phyloP scores from a whole-genome alignment of 1,140 invertebrate species.

The Gryon sp. region DNA sequence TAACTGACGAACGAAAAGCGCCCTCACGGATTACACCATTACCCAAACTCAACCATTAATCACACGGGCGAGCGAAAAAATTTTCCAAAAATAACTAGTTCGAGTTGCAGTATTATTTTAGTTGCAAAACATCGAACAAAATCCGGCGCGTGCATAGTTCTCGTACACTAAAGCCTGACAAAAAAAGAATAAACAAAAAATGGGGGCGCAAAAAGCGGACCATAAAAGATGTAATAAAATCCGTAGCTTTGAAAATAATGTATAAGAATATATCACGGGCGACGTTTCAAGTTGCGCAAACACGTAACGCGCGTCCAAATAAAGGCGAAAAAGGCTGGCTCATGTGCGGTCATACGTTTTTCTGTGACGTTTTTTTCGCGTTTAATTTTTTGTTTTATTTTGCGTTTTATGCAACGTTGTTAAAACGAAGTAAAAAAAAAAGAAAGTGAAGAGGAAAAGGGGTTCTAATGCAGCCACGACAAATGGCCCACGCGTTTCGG shows the following conservation, averaged over 20 bases:
- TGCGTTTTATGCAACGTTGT: constrained; percentile 17
- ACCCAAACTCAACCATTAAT: constrained; percentile 24
- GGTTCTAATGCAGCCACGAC: constrained; percentile 26
- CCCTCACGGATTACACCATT: constrained; percentile 1
- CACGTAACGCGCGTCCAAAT: constrained; percentile 36
- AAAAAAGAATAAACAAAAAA: not conserved
- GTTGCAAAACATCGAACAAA: constrained; percentile 39
- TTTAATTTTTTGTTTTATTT: not conserved
- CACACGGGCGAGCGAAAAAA: constrained; percentile 16
- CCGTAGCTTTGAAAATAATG: constrained; percentile 46
- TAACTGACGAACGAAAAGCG: not conserved
- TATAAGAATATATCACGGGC: constrained; percentile 49
- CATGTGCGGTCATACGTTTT: constrained; percentile 26
- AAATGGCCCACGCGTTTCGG: constrained; percentile 38
- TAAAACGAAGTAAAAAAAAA: no score
- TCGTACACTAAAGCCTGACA: constrained; percentile 11
- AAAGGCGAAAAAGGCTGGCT: constrained; percentile 26
- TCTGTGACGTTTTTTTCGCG: constrained; percentile 2
- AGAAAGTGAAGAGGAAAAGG: no score
- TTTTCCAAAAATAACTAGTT: constrained; percentile 33
- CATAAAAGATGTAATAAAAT: constrained; percentile 53
- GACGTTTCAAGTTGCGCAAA: constrained; percentile 50
- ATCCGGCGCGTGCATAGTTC: constrained; percentile 26
- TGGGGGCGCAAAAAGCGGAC: constrained; percentile 21
- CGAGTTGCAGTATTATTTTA: constrained; percentile 30